phyloP scores from a whole-genome alignment of 2,113 vertebrate genomes.

The Malurus alboscapulatus region DNA sequence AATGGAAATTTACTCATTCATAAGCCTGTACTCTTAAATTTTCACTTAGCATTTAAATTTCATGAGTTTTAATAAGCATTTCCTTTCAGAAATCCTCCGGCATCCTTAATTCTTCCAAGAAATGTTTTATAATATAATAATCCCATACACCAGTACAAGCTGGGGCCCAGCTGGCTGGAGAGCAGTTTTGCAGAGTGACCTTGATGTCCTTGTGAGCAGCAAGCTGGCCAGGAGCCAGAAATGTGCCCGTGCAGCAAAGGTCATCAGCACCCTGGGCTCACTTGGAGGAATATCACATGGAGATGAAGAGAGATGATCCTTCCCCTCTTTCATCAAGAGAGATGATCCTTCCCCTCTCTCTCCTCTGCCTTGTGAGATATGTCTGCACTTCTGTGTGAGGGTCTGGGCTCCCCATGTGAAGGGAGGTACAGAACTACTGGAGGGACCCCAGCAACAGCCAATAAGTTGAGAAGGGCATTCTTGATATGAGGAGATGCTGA shows the following conservation, averaged over 20 bases:
- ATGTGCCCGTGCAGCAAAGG: background rate
- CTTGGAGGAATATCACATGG: background rate
- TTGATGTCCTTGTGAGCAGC: background rate
- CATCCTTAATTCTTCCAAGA: background rate
- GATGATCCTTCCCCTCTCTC: background rate
- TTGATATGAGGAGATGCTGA: background rate
- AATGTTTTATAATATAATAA: background rate
- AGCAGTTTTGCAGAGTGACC: background rate
- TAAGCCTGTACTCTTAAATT: background rate
- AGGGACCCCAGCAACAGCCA: background rate
- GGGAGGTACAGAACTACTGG: background rate
- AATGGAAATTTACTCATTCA: background rate
- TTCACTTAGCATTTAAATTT: background rate
- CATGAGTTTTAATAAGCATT: background rate
- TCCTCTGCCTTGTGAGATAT: background rate
- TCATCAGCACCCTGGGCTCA: background rate
- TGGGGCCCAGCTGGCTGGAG: background rate
- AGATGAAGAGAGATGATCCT: background rate
- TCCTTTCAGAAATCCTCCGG: background rate
- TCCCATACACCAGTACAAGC: background rate
- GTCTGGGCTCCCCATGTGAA: background rate
- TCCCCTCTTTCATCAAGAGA: background rate
- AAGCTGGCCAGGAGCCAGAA: background rate
- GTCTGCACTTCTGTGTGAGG: background rate
- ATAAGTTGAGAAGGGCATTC: background rate